phyloP scores from a whole-genome alignment of 2,797 vertebrate genomes.

The Manis pentadactyla region DNA sequence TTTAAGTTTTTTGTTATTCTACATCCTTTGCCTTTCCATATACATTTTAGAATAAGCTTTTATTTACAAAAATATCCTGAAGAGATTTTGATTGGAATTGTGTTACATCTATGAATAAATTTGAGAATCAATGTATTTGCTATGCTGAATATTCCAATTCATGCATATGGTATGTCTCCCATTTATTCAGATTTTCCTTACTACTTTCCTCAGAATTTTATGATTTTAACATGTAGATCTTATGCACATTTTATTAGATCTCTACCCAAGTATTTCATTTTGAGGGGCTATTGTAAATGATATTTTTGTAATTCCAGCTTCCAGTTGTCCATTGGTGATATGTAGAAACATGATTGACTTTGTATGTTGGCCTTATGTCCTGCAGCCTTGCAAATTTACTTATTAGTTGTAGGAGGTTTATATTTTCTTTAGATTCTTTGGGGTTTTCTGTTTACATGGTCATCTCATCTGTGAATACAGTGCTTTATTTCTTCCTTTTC shows the following conservation, averaged over 20 bases:
- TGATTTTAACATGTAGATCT: background rate
- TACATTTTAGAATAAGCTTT: background rate
- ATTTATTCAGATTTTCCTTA: slow-evolving; percentile 27
- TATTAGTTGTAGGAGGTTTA: background rate
- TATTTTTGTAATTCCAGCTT: background rate
- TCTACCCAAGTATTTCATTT: background rate
- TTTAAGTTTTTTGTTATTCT: background rate
- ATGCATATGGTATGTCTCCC: background rate
- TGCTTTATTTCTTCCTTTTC: background rate
- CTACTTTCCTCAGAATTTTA: background rate
- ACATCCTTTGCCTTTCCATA: background rate
- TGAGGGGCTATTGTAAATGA: background rate
- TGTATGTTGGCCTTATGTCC: background rate
- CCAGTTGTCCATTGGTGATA: background rate
- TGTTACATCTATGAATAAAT: background rate
- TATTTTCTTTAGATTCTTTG: background rate
- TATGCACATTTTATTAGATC: background rate
- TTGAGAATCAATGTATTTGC: background rate
- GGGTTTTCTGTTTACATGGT: background rate
- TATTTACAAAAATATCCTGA: background rate
- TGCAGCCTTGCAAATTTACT: background rate
- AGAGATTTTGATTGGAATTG: background rate
- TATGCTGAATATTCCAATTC: background rate
- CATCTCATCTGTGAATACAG: background rate
- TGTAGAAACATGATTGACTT: background rate